Evolutionary conservation across 1,140 invertebrate genomes (phyloP).

Genomic region (Cecropterus lyciades): DNA sequence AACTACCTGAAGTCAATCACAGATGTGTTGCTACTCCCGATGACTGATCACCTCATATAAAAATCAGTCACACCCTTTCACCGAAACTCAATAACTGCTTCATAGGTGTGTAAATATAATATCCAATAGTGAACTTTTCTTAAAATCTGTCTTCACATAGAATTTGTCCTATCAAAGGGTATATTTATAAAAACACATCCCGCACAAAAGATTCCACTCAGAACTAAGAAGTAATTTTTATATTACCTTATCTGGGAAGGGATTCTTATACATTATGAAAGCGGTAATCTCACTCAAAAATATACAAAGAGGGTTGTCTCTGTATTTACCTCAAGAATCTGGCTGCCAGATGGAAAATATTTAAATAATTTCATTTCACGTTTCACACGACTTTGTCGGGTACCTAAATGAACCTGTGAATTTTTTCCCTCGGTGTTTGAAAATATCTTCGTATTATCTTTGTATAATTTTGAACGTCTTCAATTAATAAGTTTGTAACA

Average conservation of each 20-base stretch:
- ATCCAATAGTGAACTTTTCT: no score
- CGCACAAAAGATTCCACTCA: slow-evolving; percentile 15
- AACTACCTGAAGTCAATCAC: no score
- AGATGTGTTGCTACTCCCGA: no score
- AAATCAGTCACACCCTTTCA: no score
- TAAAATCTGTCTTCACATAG: no score
- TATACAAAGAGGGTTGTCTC: slow-evolving; percentile 42
- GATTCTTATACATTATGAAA: slow-evolving; percentile 40
- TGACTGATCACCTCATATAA: no score
- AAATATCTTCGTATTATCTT: background rate
- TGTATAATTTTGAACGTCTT: no score
- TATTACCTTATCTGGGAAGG: slow-evolving; percentile 28
- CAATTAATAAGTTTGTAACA: no score
- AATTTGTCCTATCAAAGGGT: background rate
- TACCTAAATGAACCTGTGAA: slow-evolving; percentile 32
- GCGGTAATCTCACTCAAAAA: slow-evolving; percentile 44
- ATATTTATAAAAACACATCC: background rate
- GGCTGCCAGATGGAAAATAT: slow-evolving; percentile 44
- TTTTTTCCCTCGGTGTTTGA: slow-evolving; percentile 32
- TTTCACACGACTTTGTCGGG: slow-evolving; percentile 41
- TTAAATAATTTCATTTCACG: slow-evolving; percentile 53
- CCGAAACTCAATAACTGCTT: no score
- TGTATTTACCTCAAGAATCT: slow-evolving; percentile 38
- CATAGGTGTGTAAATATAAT: no score
- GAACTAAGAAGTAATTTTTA: slow-evolving; percentile 27